phyloP scores from a whole-genome alignment of 1,140 invertebrate genomes.

The Penaeus indicus region DNA sequence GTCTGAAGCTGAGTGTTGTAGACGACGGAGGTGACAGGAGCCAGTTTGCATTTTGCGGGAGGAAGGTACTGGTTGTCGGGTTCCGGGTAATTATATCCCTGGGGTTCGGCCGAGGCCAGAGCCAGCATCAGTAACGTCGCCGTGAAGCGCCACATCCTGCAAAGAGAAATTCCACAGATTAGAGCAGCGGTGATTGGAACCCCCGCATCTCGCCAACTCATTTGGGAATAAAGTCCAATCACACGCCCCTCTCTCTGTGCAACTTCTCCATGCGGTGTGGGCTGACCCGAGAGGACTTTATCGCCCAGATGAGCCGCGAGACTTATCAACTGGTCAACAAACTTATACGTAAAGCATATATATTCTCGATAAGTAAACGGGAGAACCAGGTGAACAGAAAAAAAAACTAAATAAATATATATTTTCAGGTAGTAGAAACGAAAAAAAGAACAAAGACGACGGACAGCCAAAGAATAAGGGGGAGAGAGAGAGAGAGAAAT shows the following conservation, averaged over 20 bases:
- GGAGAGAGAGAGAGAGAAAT: not conserved
- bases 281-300: too few relatives aligned
- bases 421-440: not conserved
- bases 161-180: conserved; percentile 7
- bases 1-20: not conserved
- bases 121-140: not conserved
- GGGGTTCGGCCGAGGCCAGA: not conserved
- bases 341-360: too few relatives aligned
- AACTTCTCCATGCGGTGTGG: too few relatives aligned
- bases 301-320: too few relatives aligned
- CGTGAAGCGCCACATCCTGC: not conserved
- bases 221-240: too few relatives aligned
- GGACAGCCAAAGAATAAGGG: not conserved
- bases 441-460: not conserved
- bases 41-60: not conserved
- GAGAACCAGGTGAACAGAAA: too few relatives aligned
- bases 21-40: not conserved
- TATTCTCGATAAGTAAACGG: too few relatives aligned
- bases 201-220: not conserved
- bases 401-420: not conserved
- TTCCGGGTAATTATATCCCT: not conserved
- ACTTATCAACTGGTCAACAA: too few relatives aligned
- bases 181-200: conserved; percentile 5
- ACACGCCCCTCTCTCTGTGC: not conserved
- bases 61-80: not conserved